phyloP scores from a whole-genome alignment of 2,888 invertebrate genomes.

The Troides helena region DNA sequence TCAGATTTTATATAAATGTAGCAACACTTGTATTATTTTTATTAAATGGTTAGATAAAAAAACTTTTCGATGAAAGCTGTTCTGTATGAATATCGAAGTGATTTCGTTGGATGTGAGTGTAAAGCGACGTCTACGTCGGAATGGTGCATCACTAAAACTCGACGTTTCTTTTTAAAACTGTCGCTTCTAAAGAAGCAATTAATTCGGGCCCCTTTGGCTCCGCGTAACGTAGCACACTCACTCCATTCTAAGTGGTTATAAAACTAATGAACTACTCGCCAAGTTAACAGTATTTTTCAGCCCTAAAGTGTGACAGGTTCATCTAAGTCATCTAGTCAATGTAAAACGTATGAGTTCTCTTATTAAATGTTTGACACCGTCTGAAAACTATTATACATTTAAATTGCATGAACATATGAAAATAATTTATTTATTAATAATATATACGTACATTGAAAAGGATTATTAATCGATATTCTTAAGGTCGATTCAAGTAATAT shows the following conservation, averaged over 20 bases:
- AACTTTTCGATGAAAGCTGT: background rate
- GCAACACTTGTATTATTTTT: background rate
- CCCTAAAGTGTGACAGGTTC: background rate
- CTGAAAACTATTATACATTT: too few relatives aligned
- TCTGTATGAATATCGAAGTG: background rate
- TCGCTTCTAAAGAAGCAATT: slow-evolving; percentile 26
- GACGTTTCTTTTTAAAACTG: slow-evolving; percentile 8
- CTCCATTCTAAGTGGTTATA: slow-evolving; percentile 20
- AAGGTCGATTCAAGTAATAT: too few relatives aligned
- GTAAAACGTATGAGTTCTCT: too few relatives aligned
- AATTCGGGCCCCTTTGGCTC: slow-evolving; percentile 22
- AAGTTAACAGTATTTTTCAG: slow-evolving; percentile 18
- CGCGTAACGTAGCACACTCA: slow-evolving; percentile 17
- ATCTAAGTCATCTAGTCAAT: background rate
- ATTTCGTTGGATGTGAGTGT: background rate
- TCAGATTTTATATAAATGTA: background rate
- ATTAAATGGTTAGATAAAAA: background rate
- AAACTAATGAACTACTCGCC: slow-evolving; percentile 23
- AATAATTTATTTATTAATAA: too few relatives aligned
- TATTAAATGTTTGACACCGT: too few relatives aligned
- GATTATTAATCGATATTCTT: too few relatives aligned
- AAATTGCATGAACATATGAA: too few relatives aligned
- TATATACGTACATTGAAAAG: too few relatives aligned
- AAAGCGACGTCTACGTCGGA: background rate
- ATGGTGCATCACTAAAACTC: slow-evolving; percentile 3